Evolutionary conservation across 2,797 vertebrate species (phyloP).

Genomic region (Hydrocynus forskahlii): DNA sequence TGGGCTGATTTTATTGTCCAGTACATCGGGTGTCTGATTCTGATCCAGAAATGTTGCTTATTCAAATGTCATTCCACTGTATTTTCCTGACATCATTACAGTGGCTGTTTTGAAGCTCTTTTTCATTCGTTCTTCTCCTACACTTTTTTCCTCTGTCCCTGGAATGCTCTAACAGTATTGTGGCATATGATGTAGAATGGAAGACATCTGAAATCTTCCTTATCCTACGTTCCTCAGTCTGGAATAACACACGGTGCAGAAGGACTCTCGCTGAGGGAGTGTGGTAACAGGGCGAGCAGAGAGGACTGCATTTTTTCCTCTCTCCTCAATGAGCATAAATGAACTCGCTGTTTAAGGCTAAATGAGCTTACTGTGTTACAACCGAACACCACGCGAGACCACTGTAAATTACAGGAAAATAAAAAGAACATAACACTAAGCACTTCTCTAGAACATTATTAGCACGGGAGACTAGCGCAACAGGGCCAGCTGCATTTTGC

Average conservation of each 20-base stretch:
- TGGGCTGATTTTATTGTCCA: not conserved
- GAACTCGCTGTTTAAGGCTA: constrained; percentile 3
- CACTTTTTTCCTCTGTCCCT: constrained; percentile 34
- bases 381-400: constrained; percentile 24
- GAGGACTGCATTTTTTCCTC: not conserved
- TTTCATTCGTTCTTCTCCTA: constrained; percentile 37
- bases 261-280: not conserved
- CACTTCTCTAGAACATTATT: constrained; percentile 64
- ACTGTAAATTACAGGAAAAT: constrained; percentile 44
- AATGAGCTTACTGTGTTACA: constrained; percentile 49
- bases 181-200: constrained; percentile 50
- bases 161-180: constrained; percentile 48
- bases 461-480: constrained; percentile 30
- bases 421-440: constrained; percentile 49
- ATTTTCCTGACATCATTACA: constrained; percentile 32
- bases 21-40: no score
- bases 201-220: constrained; percentile 32
- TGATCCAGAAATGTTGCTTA: not conserved
- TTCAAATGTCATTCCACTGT: constrained; percentile 27
- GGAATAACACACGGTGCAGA: constrained; percentile 15
- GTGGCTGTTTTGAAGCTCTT: constrained; percentile 34
- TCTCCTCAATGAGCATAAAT: constrained; percentile 19
- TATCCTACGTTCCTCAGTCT: constrained; percentile 41
- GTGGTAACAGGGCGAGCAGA: constrained; percentile 13
- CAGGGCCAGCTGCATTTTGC: constrained; percentile 53